phyloP scores from a whole-genome alignment of 2,797 vertebrate species.

The Halcyon leucocephala region DNA sequence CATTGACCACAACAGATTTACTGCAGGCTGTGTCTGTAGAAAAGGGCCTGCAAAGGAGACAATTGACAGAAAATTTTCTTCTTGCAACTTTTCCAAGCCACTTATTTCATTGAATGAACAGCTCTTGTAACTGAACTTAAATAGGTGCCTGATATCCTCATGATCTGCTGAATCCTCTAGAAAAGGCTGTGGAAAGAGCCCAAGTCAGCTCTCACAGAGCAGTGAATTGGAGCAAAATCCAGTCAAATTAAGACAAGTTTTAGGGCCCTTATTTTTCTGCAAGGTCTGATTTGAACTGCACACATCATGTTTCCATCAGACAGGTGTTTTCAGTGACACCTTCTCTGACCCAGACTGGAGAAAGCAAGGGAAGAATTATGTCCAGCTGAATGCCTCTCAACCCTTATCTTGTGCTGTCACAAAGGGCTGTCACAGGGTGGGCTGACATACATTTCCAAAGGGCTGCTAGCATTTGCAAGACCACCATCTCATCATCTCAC shows the following conservation, averaged over 20 bases:
- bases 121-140: not conserved
- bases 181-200: not conserved
- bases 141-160: not conserved
- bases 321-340: not conserved
- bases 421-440: not conserved
- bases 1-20: not conserved
- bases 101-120: not conserved
- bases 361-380: not conserved
- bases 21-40: not conserved
- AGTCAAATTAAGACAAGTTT: not conserved
- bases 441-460: not conserved
- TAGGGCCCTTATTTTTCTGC: not conserved
- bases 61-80: not conserved
- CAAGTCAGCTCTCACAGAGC: accelerated
- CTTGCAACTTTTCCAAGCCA: not conserved
- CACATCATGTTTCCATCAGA: not conserved
- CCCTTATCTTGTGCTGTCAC: not conserved
- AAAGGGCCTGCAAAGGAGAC: not conserved
- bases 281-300: not conserved
- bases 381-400: not conserved
- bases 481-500: not conserved
- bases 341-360: not conserved
- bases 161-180: not conserved
- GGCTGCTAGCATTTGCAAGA: not conserved
- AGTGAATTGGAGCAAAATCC: not conserved